Percentiles rank a stretch among this genome's conserved stretches.
Conservation (phyloP, 2,113 vertebrate species). For the Prinia subflava region DNA sequence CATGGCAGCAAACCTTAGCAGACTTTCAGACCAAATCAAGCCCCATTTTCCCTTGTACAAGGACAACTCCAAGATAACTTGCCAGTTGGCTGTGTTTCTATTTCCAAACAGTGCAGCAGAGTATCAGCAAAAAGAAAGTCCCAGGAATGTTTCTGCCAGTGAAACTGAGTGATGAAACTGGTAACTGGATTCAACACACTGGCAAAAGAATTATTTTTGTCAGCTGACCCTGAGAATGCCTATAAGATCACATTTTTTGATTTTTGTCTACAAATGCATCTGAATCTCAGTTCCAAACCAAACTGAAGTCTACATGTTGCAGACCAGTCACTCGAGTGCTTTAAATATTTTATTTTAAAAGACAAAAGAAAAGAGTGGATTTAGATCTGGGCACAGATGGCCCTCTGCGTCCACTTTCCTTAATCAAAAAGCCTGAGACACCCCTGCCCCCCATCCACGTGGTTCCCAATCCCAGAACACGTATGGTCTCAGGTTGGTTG, state of each 20-base stretch:
- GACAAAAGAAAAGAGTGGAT: background rate
- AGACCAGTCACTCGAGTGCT: background rate
- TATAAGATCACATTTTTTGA: background rate
- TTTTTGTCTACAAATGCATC: background rate
- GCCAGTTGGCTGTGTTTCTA: background rate
- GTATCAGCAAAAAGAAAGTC: slow-evolving; percentile 10
- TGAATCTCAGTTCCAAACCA: background rate
- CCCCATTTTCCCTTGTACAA: slow-evolving; percentile 26
- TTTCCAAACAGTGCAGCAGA: background rate
- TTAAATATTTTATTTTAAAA: background rate
- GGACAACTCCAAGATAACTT: slow-evolving; percentile 38
- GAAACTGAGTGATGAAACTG: background rate
- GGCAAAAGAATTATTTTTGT: background rate
- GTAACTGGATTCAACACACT: background rate
- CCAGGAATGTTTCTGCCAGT: background rate
- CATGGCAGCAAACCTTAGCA: slow-evolving; percentile 44
- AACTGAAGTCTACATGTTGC: background rate
- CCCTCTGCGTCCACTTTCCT: background rate
- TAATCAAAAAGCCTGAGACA: background rate
- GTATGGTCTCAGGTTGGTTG: rapidly evolving
- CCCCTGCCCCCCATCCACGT: rapidly evolving
- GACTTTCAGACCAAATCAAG: slow-evolving; percentile 37
- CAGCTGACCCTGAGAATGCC: background rate
- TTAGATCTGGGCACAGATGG: background rate
- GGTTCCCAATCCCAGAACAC: background rate